Conservation (phyloP, 2,888 invertebrate species). For the Thymelicus sylvestris region DNA sequence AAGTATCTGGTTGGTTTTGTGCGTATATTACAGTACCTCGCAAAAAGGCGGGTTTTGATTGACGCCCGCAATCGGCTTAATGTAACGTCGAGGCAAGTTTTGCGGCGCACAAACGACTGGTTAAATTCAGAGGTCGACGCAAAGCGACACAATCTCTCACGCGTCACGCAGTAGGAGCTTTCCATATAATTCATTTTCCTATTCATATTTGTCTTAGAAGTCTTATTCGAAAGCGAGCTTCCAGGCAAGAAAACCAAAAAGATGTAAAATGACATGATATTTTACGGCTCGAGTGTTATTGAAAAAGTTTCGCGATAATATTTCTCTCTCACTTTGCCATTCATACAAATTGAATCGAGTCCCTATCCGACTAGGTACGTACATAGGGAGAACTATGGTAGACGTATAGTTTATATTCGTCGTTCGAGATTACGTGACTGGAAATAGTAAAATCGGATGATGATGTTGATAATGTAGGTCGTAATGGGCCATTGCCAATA, state of each 20-base stretch:
- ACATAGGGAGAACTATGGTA: constrained; percentile 48
- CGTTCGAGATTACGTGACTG: constrained; percentile 83
- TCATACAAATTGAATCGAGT: constrained; percentile 63
- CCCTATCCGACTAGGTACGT: constrained; percentile 47
- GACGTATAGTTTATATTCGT: constrained; percentile 77
- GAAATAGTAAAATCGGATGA: constrained; percentile 85
- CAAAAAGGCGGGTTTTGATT: constrained; percentile 81
- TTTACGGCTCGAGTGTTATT: constrained; percentile 61
- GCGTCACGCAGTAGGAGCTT: constrained; percentile 79
- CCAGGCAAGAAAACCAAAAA: constrained; percentile 51
- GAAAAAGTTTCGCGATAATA: constrained; percentile 63
- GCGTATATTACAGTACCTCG: constrained; percentile 65
- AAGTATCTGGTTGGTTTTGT: constrained; percentile 57
- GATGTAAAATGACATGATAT: constrained; percentile 61
- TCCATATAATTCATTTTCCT: constrained; percentile 82
- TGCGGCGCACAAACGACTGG: constrained; percentile 78
- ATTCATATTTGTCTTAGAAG: constrained; percentile 83
- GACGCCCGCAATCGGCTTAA: constrained; percentile 83
- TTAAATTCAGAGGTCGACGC: constrained; percentile 82
- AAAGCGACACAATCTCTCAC: constrained; percentile 82
- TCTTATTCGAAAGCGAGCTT: constrained; percentile 56
- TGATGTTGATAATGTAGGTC: constrained; percentile 84
- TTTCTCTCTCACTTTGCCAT: constrained; percentile 57
- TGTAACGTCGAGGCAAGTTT: constrained; percentile 83
- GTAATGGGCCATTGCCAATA: constrained; percentile 84